phyloP scores from a whole-genome alignment of 2,888 invertebrate genomes.

The Ophion ventricosus region DNA sequence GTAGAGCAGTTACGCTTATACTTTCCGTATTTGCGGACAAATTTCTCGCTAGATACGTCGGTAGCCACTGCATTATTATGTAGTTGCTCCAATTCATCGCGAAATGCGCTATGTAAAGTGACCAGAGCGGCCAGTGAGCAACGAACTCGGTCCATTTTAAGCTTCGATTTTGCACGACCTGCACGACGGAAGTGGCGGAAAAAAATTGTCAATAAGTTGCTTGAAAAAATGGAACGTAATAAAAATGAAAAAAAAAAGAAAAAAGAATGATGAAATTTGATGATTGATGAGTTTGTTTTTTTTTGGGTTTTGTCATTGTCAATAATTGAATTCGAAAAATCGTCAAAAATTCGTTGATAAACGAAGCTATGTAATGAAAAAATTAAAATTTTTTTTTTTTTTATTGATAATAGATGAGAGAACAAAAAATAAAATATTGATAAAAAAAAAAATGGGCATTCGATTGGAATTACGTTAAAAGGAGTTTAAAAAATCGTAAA shows the following conservation, averaged over 20 bases:
- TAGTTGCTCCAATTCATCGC: conserved; percentile 93
- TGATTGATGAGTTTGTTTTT: too few species aligned
- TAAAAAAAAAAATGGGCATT: too few species aligned
- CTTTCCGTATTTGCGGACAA: conserved; percentile 88
- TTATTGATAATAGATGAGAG: too few species aligned
- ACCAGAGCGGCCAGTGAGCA: conserved; percentile 89
- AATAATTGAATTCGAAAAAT: too few species aligned
- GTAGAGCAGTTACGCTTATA: conserved; percentile 89
- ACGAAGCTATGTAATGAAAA: too few species aligned
- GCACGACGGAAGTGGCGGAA: conserved; percentile 49
- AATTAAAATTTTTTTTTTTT: too few species aligned
- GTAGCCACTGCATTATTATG: conserved; percentile 92
- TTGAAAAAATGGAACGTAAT: conserved; percentile 5
- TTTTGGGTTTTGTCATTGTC: too few species aligned
- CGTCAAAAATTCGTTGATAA: too few species aligned
- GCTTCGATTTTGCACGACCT: conserved; percentile 85
- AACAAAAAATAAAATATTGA: too few species aligned
- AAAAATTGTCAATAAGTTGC: conserved; percentile 3
- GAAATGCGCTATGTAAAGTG: conserved; percentile 90
- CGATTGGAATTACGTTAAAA: too few species aligned
- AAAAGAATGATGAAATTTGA: too few species aligned
- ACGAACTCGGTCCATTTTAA: conserved; percentile 88
- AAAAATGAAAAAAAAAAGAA: too few species aligned
- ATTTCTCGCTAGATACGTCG: conserved; percentile 88
- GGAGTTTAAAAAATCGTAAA: neutral